These are phyloP conservation scores for Dolichomitus sp. DNA, from an alignment of 2,888 invertebrate genomes.

Conservation along the genomic window DNA sequence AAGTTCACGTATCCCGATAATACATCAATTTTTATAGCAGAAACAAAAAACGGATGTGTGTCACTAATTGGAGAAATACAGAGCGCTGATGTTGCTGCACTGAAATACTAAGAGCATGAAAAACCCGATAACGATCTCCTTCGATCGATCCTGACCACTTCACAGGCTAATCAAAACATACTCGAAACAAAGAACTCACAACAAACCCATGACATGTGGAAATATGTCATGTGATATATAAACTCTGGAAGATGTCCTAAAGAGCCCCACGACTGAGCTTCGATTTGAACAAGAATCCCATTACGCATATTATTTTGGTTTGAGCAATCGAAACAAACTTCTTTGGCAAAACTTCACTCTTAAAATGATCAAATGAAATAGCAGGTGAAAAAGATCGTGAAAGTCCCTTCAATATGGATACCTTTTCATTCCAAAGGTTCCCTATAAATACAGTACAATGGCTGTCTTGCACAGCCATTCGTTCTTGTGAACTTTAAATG, in stretches of 20 bases:
- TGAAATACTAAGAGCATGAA: neutral
- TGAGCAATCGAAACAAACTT: neutral
- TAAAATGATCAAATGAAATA: neutral
- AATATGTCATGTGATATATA: neutral
- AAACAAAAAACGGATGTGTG: constrained; percentile 16
- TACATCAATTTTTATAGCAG: constrained; percentile 23
- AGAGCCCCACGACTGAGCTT: neutral
- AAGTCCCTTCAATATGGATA: constrained; percentile 22
- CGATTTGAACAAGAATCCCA: neutral
- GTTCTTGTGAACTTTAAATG: constrained; percentile 40
- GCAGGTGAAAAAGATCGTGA: neutral
- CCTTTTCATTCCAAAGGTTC: constrained; percentile 14
- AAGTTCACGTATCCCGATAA: neutral
- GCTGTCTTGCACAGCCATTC: constrained; percentile 8
- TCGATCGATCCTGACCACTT: neutral
- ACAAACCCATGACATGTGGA: neutral
- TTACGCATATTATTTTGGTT: neutral
- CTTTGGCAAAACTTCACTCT: neutral
- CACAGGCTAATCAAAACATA: neutral
- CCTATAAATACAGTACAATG: constrained; percentile 26
- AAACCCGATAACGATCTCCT: neutral
- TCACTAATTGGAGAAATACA: neutral
- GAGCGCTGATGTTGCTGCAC: constrained; percentile 1
- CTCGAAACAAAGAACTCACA: neutral
- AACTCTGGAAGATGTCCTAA: neutral